Conservation (phyloP, 2,797 vertebrate genomes). For the Notoglanidium macrostoma region DNA sequence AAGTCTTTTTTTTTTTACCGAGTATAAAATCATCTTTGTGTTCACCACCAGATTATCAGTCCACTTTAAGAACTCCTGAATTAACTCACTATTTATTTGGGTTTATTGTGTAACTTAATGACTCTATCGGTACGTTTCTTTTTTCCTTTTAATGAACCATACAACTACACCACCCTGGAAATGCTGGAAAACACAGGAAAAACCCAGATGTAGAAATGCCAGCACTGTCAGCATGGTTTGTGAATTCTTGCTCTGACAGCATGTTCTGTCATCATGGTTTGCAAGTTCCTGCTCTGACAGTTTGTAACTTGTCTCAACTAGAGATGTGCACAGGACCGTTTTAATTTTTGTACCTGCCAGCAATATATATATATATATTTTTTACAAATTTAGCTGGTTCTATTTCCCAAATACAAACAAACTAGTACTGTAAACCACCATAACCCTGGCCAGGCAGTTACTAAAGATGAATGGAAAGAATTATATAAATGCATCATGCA, state of each 20-base stretch:
- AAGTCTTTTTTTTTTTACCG: not conserved
- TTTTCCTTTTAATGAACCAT: not conserved
- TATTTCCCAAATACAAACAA: not conserved
- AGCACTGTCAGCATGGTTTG: not conserved
- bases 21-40: not conserved
- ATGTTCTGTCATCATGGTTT: conserved; percentile 11
- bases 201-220: conserved; percentile 5
- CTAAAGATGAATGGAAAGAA: not conserved
- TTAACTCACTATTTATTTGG: not conserved
- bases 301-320: not conserved
- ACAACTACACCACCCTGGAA: not conserved
- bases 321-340: not conserved
- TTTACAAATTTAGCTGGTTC: not conserved
- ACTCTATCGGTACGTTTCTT: not conserved
- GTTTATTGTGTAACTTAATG: not conserved
- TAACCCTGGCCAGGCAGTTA: not conserved
- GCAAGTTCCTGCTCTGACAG: conserved; percentile 8
- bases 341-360: not conserved
- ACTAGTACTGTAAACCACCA: not conserved
- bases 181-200: not conserved
- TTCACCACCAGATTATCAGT: conserved; percentile 12
- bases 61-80: not conserved
- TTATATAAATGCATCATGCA: not conserved
- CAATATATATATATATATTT: not conserved
- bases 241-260: conserved; percentile 5